phyloP scores from a whole-genome alignment of 2,888 invertebrate genomes.

The Agriopis leucophaearia region DNA sequence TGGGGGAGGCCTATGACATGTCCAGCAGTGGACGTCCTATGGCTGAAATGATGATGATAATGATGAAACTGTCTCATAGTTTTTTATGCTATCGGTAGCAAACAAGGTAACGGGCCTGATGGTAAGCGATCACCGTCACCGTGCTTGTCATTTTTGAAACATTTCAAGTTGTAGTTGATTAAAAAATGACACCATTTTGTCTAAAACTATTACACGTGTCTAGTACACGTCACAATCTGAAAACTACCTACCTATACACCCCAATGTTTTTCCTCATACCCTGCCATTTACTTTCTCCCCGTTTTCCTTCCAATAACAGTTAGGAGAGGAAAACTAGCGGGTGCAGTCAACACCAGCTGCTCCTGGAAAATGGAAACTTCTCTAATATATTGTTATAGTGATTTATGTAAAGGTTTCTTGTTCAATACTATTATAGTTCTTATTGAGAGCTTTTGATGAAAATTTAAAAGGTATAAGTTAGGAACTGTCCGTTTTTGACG shows the following conservation, averaged over 20 bases:
- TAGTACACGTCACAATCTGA: not conserved
- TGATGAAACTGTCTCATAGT: too few species aligned
- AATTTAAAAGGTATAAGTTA: constrained; percentile 40
- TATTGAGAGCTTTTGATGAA: constrained; percentile 15
- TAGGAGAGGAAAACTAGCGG: constrained; percentile 22
- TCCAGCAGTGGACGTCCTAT: too few species aligned
- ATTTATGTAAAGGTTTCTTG: constrained; percentile 47
- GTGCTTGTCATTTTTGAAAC: too few species aligned
- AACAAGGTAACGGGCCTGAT: too few species aligned
- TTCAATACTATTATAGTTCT: constrained; percentile 62
- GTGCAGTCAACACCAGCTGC: constrained; percentile 34
- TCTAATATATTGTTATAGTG: constrained; percentile 47
- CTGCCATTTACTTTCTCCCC: constrained; percentile 9
- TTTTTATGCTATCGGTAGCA: too few species aligned
- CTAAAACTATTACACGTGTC: not conserved
- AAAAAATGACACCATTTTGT: too few species aligned
- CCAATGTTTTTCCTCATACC: constrained; percentile 26
- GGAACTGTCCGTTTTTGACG: not conserved
- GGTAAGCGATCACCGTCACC: too few species aligned
- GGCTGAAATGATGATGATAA: too few species aligned
- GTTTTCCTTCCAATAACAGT: constrained; percentile 33
- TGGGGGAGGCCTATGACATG: too few species aligned
- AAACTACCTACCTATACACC: not conserved
- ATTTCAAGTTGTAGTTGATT: too few species aligned
- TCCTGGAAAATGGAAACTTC: constrained; percentile 44